phyloP scores from a whole-genome alignment of 1,140 invertebrate genomes.

The Scaptomyza graminum region DNA sequence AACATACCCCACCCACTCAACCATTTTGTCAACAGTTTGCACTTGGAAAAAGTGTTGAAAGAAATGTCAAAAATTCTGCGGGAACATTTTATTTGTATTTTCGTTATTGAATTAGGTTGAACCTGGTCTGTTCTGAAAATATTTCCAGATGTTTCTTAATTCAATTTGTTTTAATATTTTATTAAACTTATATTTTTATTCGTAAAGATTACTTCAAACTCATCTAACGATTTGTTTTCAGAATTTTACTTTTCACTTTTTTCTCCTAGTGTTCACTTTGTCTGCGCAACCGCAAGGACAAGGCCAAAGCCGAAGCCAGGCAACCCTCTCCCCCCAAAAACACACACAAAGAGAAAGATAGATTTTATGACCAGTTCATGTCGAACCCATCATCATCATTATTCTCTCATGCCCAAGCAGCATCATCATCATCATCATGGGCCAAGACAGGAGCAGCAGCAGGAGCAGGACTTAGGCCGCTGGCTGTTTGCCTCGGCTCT shows the following conservation, averaged over 20 bases:
- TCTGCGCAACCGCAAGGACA: constrained; percentile 75
- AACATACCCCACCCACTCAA: neutral
- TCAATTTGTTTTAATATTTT: too few relatives aligned
- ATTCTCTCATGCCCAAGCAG: neutral
- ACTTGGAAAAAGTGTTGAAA: neutral
- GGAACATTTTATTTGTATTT: neutral
- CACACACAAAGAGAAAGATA: neutral
- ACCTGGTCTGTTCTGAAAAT: too few relatives aligned
- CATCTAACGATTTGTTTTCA: too few relatives aligned
- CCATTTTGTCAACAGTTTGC: neutral
- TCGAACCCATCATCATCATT: constrained; percentile 70
- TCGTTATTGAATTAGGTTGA: too few relatives aligned
- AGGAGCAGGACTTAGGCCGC: constrained; percentile 46
- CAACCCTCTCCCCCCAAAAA: neutral
- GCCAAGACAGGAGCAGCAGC: constrained; percentile 26
- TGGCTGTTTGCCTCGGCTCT: constrained; percentile 27
- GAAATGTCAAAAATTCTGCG: neutral
- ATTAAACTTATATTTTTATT: too few relatives aligned
- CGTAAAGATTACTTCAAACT: too few relatives aligned
- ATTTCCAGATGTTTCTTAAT: too few relatives aligned
- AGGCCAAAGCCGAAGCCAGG: constrained; percentile 26
- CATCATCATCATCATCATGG: constrained; percentile 32
- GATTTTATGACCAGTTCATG: constrained; percentile 73
- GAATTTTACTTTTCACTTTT: neutral
- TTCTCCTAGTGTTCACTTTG: constrained; percentile 18